Conservation (phyloP, 2,797 vertebrate genomes). For the Ctenochaetus hawaiiensis region DNA sequence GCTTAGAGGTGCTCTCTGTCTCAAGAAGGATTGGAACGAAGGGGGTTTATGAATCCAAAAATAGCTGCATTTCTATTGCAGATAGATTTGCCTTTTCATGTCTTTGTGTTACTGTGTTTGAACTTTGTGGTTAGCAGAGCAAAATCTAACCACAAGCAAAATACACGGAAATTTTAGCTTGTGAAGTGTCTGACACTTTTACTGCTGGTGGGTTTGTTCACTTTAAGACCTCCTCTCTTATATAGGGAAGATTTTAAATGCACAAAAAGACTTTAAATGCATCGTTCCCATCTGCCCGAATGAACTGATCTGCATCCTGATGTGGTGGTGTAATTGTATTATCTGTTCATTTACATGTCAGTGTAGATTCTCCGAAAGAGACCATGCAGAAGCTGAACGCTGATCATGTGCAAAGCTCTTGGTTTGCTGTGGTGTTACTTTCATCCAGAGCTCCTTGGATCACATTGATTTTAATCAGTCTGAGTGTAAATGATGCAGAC, state of each 20-base stretch:
- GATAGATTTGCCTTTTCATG: constrained; percentile 29
- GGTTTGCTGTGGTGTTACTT: not conserved
- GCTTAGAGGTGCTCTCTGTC: constrained; percentile 31
- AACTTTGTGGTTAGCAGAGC: constrained; percentile 21
- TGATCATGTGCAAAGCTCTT: not conserved
- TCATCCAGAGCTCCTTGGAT: constrained; percentile 1
- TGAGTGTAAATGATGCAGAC: not conserved
- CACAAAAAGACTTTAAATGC: too few species aligned
- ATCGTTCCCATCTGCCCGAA: too few species aligned
- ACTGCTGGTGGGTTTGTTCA: not conserved
- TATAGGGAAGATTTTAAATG: too few species aligned
- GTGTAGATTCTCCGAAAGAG: not conserved
- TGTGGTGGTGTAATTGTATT: not conserved
- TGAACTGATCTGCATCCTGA: not conserved
- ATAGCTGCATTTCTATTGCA: constrained; percentile 38
- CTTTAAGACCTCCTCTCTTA: not conserved
- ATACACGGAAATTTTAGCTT: not conserved
- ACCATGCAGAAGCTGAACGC: too few species aligned
- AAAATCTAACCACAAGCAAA: too few species aligned
- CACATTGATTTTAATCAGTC: not conserved
- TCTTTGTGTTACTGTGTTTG: constrained; percentile 29
- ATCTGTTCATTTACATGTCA: not conserved
- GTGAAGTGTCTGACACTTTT: not conserved
- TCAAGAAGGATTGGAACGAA: constrained; percentile 5
- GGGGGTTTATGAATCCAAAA: constrained; percentile 44